Evolutionary conservation across 2,113 vertebrate genomes (phyloP).

Genomic region (Pristiophorus japonicus): DNA sequence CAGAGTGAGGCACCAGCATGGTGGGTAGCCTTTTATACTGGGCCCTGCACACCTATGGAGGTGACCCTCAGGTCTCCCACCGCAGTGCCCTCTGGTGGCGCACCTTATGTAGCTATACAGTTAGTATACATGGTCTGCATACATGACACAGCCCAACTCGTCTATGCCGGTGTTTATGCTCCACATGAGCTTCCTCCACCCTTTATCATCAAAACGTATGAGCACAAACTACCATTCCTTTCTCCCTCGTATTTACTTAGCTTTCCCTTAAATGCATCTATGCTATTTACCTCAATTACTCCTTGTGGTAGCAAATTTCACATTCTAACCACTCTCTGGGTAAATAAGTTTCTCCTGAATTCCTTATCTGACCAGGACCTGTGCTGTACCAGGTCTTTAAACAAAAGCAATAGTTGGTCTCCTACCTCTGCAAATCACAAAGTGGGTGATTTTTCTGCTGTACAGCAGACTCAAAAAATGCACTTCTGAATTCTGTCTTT

Average conservation of each 20-base stretch:
- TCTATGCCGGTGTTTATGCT: not conserved
- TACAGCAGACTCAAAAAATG: not conserved
- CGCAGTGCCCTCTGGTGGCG: no score
- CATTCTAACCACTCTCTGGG: not conserved
- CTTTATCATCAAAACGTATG: not conserved
- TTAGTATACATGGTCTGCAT: no score
- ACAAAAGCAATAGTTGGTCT: not conserved
- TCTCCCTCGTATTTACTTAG: not conserved
- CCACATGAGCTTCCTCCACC: not conserved
- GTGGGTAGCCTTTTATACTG: no score
- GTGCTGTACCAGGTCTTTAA: not conserved
- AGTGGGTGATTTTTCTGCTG: not conserved
- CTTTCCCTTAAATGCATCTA: not conserved
- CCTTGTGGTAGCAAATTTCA: not conserved
- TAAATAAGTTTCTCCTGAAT: not conserved
- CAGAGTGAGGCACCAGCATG: no score
- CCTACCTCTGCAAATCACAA: not conserved
- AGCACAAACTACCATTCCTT: not conserved
- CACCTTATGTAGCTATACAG: no score
- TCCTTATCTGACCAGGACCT: not conserved
- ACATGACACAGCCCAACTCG: not conserved
- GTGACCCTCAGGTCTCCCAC: no score
- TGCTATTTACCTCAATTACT: not conserved
- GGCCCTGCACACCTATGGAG: no score
- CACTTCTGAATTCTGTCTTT: not conserved